Evolutionary conservation across 2,797 vertebrate genomes (phyloP).

Genomic region (Buceros bicornis): DNA sequence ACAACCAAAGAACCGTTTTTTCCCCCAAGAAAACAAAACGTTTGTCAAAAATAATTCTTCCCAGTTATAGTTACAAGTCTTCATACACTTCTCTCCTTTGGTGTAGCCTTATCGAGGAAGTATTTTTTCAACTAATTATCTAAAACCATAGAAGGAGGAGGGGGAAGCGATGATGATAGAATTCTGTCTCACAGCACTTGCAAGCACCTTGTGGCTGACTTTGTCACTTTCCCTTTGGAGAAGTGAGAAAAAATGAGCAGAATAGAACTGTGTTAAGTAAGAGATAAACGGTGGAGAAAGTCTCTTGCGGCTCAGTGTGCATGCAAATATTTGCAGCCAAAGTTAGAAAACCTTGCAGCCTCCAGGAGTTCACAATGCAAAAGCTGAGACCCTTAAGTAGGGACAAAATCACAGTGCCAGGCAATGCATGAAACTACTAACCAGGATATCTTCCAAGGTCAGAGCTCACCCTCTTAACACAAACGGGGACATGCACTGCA

Average conservation of each 20-base stretch:
- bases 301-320: neutral
- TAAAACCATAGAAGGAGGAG: neutral
- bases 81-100: neutral
- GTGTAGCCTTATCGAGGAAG: neutral
- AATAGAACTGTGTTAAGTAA: neutral
- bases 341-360: conserved; percentile 17
- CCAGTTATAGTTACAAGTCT: neutral
- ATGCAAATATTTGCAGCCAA: conserved; percentile 28
- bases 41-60: neutral
- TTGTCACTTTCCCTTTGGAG: neutral
- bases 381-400: neutral
- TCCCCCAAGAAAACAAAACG: neutral
- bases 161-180: neutral
- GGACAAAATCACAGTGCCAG: neutral
- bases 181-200: neutral
- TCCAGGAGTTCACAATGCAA: neutral
- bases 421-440: neutral
- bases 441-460: neutral
- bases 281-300: neutral
- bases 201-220: neutral
- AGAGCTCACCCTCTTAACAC: neutral
- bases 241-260: conserved; percentile 5
- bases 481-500: accelerated
- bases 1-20: neutral
- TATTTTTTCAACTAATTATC: neutral